phyloP scores from a whole-genome alignment of 2,888 invertebrate species.

The Gerosis bhagava region DNA sequence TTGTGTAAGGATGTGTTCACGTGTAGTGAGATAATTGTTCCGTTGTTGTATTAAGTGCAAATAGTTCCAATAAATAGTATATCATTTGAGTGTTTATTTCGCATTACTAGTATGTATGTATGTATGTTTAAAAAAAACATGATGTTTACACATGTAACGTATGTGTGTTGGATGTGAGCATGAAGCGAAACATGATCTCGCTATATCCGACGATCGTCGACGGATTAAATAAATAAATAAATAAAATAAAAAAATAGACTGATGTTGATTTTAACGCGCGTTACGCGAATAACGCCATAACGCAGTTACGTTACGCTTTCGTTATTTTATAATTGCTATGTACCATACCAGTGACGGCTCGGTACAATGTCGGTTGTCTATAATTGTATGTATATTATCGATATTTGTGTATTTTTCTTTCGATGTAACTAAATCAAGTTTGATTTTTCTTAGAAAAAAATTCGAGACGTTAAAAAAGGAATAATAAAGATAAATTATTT shows the following conservation, averaged over 20 bases:
- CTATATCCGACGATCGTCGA: constrained; percentile 47
- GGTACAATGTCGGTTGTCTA: constrained; percentile 60
- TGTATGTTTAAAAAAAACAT: too few species aligned
- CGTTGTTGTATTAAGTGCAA: too few species aligned
- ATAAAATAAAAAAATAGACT: too few species aligned
- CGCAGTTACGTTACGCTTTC: too few species aligned
- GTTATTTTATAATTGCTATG: constrained; percentile 44
- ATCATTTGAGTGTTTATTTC: too few species aligned
- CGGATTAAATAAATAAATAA: constrained; percentile 38
- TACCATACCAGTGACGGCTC: constrained; percentile 52
- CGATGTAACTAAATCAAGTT: constrained; percentile 79
- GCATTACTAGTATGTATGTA: too few species aligned
- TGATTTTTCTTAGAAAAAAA: constrained; percentile 79
- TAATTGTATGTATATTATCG: constrained; percentile 67
- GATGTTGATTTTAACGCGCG: constrained; percentile 47
- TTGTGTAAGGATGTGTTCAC: neutral
- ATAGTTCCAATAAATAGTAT: too few species aligned
- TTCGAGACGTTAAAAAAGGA: constrained; percentile 76
- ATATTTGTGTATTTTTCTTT: constrained; percentile 81
- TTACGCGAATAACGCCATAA: constrained; percentile 40
- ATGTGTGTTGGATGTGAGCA: constrained; percentile 45
- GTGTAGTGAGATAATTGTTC: too few species aligned
- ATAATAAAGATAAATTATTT: constrained; percentile 80
- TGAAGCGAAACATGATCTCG: constrained; percentile 60
- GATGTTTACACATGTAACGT: too few species aligned